These are phyloP conservation scores for Scaptomyza tumidula DNA, from an alignment of 2,888 invertebrate species.

Conservation along the genomic window DNA sequence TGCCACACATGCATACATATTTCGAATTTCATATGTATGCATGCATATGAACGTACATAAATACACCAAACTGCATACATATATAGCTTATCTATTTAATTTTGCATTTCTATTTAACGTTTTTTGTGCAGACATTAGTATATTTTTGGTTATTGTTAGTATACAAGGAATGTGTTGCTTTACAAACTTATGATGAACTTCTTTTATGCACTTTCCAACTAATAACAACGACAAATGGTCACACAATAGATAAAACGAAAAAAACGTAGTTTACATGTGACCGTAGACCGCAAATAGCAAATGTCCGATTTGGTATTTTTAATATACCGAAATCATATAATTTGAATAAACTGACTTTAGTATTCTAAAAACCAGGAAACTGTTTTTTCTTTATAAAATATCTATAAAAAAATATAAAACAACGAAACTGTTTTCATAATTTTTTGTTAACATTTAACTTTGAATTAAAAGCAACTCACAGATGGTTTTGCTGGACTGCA, in stretches of 20 bases:
- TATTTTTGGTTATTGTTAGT: slow-evolving; percentile 27
- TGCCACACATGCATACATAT: slow-evolving; percentile 54
- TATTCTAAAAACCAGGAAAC: neutral
- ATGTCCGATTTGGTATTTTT: slow-evolving; percentile 20
- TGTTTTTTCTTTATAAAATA: too few species aligned
- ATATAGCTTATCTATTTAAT: slow-evolving; percentile 57
- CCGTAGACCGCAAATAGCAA: slow-evolving; percentile 15
- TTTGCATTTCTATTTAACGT: slow-evolving; percentile 39
- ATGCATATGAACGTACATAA: slow-evolving; percentile 55
- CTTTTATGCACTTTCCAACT: slow-evolving; percentile 59
- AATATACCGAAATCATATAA: slow-evolving; percentile 15
- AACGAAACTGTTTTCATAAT: too few species aligned
- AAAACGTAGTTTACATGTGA: slow-evolving; percentile 45
- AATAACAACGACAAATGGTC: slow-evolving; percentile 64
- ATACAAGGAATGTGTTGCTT: slow-evolving; percentile 37
- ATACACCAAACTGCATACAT: slow-evolving; percentile 64
- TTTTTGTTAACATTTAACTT: neutral
- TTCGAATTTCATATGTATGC: slow-evolving; percentile 45
- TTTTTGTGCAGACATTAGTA: slow-evolving; percentile 40
- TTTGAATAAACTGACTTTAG: neutral
- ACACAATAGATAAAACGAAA: slow-evolving; percentile 62
- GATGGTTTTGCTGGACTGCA: neutral
- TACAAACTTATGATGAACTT: slow-evolving; percentile 35
- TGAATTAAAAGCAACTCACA: too few species aligned
- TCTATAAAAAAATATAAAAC: too few species aligned